Conservation (phyloP, 2,113 vertebrate species). For the Pseudopipra pipra region DNA sequence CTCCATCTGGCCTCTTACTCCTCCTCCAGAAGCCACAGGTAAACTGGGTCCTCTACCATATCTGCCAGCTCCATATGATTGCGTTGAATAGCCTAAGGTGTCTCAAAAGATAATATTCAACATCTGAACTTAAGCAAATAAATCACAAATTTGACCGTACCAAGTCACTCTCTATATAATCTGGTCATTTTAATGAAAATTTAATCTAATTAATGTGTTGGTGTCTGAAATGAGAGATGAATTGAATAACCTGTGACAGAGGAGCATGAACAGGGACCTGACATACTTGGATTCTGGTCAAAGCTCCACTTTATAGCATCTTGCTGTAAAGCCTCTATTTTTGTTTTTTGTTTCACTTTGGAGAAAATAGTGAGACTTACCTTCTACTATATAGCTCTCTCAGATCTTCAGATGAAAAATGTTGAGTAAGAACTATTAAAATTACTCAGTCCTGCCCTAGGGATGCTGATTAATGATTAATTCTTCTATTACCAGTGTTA, state of each 20-base stretch:
- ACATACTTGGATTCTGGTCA: not conserved
- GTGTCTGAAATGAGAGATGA: not conserved
- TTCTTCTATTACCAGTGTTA: not conserved
- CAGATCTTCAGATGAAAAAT: not conserved
- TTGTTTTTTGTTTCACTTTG: not conserved
- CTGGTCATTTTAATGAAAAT: not conserved
- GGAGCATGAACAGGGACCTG: not conserved
- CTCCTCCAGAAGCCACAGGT: not conserved
- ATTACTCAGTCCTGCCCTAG: not conserved
- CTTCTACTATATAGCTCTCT: not conserved
- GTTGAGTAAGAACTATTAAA: not conserved
- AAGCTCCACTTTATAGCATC: not conserved
- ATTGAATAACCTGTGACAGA: not conserved
- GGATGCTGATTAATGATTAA: not conserved
- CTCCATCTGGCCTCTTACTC: not conserved
- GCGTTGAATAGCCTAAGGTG: not conserved
- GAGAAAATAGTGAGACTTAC: not conserved
- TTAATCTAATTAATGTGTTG: not conserved
- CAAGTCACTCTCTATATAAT: not conserved
- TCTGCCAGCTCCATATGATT: not conserved
- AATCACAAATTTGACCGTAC: not conserved
- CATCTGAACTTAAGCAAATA: not conserved
- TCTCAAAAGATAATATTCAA: not conserved
- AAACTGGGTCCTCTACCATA: not conserved
- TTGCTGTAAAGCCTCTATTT: not conserved